A percentile compares a stretch with the other conserved stretches of the same genome.
phyloP scores from a whole-genome alignment of 2,888 invertebrate genomes.

The Cheilosia grossa region DNA sequence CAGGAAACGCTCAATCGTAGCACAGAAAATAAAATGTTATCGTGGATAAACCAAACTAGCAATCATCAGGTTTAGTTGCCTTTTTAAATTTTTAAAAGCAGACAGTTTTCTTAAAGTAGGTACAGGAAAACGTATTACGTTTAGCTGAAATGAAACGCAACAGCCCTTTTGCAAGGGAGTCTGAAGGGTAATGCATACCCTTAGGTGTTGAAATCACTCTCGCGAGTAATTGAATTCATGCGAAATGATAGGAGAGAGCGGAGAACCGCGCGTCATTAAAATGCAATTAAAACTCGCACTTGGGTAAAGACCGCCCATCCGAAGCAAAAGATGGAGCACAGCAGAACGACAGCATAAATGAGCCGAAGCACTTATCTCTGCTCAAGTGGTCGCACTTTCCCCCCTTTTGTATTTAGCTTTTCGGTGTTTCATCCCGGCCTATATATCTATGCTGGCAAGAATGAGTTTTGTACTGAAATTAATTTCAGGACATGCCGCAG shows the following conservation, averaged over 20 bases:
- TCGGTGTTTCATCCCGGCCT: constrained; percentile 32
- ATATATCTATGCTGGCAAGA: constrained; percentile 38
- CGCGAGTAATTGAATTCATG: constrained; percentile 35
- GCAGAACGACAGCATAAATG: constrained; percentile 45
- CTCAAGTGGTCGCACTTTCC: constrained; percentile 53
- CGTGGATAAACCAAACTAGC: too few relatives aligned
- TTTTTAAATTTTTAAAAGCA: too few relatives aligned
- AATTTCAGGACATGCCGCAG: constrained; percentile 69
- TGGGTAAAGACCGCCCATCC: constrained; percentile 10
- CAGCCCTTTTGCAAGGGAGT: constrained; percentile 1
- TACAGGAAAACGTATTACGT: too few relatives aligned
- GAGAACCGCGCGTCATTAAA: constrained; percentile 62
- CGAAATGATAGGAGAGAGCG: constrained; percentile 16
- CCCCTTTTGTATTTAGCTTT: constrained; percentile 9
- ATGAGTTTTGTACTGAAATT: constrained; percentile 61
- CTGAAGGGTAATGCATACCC: constrained; percentile 19
- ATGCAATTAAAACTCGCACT: constrained; percentile 68
- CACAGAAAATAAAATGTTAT: too few relatives aligned
- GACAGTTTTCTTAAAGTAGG: too few relatives aligned
- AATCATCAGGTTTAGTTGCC: too few relatives aligned
- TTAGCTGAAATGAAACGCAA: too few relatives aligned
- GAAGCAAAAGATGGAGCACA: constrained; percentile 1
- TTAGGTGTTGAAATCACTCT: constrained; percentile 26
- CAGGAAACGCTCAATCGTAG: too few relatives aligned
- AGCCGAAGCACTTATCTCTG: constrained; percentile 53